phyloP scores from a whole-genome alignment of 1,140 invertebrate species.

The Leucophenga varia region DNA sequence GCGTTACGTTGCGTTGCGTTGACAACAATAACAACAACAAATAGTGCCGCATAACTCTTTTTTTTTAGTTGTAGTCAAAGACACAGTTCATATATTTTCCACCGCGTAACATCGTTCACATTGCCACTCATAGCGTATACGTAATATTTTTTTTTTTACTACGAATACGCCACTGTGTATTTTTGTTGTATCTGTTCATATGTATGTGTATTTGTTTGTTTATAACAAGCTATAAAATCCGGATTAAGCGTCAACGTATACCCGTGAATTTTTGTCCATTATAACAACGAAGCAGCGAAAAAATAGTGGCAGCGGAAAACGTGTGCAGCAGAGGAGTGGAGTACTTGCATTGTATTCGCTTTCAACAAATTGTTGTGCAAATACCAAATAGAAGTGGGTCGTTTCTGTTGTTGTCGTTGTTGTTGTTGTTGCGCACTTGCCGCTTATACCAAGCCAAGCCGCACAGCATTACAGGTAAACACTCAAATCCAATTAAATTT shows the following conservation, averaged over 20 bases:
- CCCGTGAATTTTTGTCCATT: too few relatives aligned
- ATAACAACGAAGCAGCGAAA: too few relatives aligned
- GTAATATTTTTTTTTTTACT: slow-evolving; percentile 46
- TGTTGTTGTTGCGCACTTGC: slow-evolving; percentile 25
- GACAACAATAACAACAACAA: slow-evolving; percentile 29
- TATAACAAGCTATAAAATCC: slow-evolving; percentile 51
- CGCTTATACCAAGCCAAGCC: too few relatives aligned
- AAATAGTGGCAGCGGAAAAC: too few relatives aligned
- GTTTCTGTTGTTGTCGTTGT: slow-evolving; percentile 32
- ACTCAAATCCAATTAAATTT: slow-evolving; percentile 56
- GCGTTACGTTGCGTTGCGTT: slow-evolving; percentile 34
- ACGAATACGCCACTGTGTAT: too few relatives aligned
- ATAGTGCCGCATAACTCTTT: too few relatives aligned
- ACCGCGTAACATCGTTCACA: too few relatives aligned
- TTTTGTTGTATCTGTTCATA: slow-evolving; percentile 8
- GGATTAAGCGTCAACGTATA: slow-evolving; percentile 28
- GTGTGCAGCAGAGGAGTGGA: too few relatives aligned
- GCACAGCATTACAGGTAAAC: slow-evolving; percentile 47
- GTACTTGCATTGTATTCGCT: background rate
- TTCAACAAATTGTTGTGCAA: background rate
- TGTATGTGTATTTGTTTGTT: slow-evolving; percentile 2
- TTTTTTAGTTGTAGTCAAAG: too few relatives aligned
- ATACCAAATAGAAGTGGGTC: slow-evolving; percentile 31
- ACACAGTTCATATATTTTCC: too few relatives aligned
- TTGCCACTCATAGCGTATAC: slow-evolving; percentile 33